Evolutionary conservation across 2,113 vertebrate species (phyloP), one percentile per base, ranked within the genome.

Genomic region (Thomomys bottae): DNA sequence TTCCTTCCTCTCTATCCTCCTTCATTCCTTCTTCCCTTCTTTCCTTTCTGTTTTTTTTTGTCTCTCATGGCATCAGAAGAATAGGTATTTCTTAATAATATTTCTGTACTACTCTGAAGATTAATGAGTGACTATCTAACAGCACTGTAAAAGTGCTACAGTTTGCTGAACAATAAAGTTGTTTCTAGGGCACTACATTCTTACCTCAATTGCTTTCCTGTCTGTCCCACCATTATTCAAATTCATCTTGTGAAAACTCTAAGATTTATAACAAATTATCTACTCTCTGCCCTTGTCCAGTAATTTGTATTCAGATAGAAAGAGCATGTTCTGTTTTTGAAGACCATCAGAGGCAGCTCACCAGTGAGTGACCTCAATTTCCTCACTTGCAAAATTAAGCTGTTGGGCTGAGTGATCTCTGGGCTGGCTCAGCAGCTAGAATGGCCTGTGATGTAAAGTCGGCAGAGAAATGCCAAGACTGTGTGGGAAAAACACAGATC

Each of bases 371-470:
- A 83, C 71, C 64, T 92, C 78, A 64, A 54, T 67, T 93, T 94
- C 49, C 72, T 94, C 34, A 76, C 89, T 90, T 86, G 49, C 64
- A 94, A 88, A 87, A 94, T 80, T 34, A 73, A 23, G 45, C 63
- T 84, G 18, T 87, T 42, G 45, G n/a, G 11, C 2, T n/a, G 34
- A 17, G 23, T 82, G 10, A 40, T 67, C 26, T 83, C 28, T 71
- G 17, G 42, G 23, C 24, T 73, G 61, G 32, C 14, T 86, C 26
- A 30, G 79, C 84, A 85, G 30, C 42, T 85, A 8, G 2, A 85
- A 61, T 59, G 32, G 78, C 66, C 54, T 85, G 42, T 72, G 54
- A 79, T 85, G 90, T 85, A 38, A 61, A 84, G 24, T 67, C 78
- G 78, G 21, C 42, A 34, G 17, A 34, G 85, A 80, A 88, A 93